A percentile compares a stretch with the other conserved stretches of the same genome.
phyloP scores from a whole-genome alignment of 2,888 invertebrate genomes.

The Drosophila quinaria region DNA sequence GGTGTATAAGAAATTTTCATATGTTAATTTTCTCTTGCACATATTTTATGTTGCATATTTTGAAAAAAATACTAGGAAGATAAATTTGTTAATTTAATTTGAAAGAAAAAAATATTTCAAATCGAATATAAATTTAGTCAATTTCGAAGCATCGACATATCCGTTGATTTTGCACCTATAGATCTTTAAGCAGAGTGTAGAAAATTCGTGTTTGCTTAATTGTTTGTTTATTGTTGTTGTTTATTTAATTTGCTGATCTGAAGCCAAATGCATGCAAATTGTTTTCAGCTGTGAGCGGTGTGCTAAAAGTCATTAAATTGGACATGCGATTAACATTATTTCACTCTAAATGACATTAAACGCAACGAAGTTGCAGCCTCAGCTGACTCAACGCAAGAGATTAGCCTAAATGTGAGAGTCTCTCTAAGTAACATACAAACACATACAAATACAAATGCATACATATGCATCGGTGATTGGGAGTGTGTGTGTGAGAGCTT shows the following conservation, averaged over 20 bases:
- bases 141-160: too few relatives aligned
- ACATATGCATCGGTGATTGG: not conserved
- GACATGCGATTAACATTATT: conserved; percentile 80
- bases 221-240: conserved; percentile 12
- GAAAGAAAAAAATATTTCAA: too few relatives aligned
- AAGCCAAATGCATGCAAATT: conserved; percentile 61
- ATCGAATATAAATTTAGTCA: too few relatives aligned
- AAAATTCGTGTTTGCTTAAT: not conserved
- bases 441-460: not conserved
- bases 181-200: not conserved
- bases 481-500: conserved; percentile 16
- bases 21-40: not conserved
- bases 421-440: not conserved
- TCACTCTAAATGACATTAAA: conserved; percentile 76
- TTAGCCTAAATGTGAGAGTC: conserved; percentile 58
- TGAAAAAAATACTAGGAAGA: too few relatives aligned
- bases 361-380: conserved; percentile 45
- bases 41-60: not conserved
- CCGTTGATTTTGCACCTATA: not conserved
- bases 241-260: conserved; percentile 53
- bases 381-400: conserved; percentile 51
- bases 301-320: conserved; percentile 76
- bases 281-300: conserved; percentile 51
- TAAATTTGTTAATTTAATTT: too few relatives aligned
- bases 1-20: not conserved